Conservation (phyloP, 1,140 invertebrate genomes). For the Dryas iulia region DNA sequence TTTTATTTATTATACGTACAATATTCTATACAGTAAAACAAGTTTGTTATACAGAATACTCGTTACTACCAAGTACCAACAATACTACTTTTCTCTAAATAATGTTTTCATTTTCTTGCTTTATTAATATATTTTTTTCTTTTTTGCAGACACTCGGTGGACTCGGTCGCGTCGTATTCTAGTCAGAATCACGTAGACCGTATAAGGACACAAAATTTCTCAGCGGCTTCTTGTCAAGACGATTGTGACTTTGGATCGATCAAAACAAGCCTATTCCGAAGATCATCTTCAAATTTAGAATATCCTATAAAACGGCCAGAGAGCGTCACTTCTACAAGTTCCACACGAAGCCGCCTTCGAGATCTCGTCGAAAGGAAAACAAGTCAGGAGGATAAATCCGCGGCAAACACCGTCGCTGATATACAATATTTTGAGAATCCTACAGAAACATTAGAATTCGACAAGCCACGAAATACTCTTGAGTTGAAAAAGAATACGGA, state of each 20-base stretch:
- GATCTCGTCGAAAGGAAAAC: slow-evolving; percentile 78
- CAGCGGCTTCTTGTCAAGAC: slow-evolving; percentile 78
- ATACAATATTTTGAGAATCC: slow-evolving; percentile 79
- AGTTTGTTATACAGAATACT: too few relatives aligned
- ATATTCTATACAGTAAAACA: too few relatives aligned
- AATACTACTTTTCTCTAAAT: too few relatives aligned
- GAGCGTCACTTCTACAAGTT: slow-evolving; percentile 72
- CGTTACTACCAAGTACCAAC: too few relatives aligned
- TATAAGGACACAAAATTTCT: slow-evolving; percentile 77
- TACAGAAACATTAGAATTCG: slow-evolving; percentile 76
- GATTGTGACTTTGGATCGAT: slow-evolving; percentile 73
- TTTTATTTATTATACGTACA: background rate
- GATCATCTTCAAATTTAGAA: slow-evolving; percentile 75
- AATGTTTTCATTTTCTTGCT: too few relatives aligned
- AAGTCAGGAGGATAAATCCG: slow-evolving; percentile 72
- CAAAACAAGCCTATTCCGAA: slow-evolving; percentile 73
- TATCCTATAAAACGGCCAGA: slow-evolving; percentile 69
- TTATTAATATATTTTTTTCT: slow-evolving; percentile 66
- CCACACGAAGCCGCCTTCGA: slow-evolving; percentile 77
- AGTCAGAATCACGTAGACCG: slow-evolving; percentile 81
- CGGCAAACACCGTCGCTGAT: slow-evolving; percentile 71
- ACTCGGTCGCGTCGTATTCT: slow-evolving; percentile 81
- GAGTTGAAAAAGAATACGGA: slow-evolving; percentile 64
- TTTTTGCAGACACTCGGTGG: slow-evolving; percentile 79
- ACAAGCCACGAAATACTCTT: slow-evolving; percentile 61